Evolutionary conservation across 2,113 vertebrate genomes (phyloP).

Genomic region (Anser cygnoides): DNA sequence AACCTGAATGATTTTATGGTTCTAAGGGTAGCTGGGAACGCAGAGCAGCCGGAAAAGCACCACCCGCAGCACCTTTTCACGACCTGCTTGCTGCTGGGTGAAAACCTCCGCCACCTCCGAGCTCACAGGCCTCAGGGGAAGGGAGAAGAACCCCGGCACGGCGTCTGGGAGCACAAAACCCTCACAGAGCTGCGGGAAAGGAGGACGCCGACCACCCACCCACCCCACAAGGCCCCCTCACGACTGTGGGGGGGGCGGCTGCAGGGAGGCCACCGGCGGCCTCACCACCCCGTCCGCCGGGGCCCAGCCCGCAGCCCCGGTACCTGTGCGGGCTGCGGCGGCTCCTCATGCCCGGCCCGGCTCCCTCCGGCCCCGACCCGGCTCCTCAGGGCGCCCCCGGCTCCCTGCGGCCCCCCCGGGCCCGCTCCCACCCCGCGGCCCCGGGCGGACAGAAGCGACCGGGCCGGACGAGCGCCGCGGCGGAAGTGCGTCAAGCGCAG

Average conservation of each 20-base stretch:
- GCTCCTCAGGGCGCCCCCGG: too few relatives aligned
- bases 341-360: not conserved
- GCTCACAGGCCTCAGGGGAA: rapidly evolving
- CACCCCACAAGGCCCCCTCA: too few relatives aligned
- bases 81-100: not conserved
- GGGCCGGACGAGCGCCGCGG: not conserved
- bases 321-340: not conserved
- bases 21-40: not conserved
- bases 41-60: not conserved
- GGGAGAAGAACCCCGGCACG: not conserved
- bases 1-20: too few relatives aligned
- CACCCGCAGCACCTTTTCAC: not conserved
- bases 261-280: too few relatives aligned
- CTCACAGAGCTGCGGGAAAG: not conserved
- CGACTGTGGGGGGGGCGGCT: too few relatives aligned
- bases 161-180: too few relatives aligned
- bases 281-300: not conserved
- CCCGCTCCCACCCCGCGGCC: not conserved
- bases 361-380: not conserved
- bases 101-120: not conserved
- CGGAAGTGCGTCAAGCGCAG: not conserved
- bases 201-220: too few relatives aligned
- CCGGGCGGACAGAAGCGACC: not conserved
- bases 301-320: not conserved
- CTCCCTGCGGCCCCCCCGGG: not conserved